phyloP scores from a whole-genome alignment of 1,140 invertebrate species.

The Drosophila leontia region DNA sequence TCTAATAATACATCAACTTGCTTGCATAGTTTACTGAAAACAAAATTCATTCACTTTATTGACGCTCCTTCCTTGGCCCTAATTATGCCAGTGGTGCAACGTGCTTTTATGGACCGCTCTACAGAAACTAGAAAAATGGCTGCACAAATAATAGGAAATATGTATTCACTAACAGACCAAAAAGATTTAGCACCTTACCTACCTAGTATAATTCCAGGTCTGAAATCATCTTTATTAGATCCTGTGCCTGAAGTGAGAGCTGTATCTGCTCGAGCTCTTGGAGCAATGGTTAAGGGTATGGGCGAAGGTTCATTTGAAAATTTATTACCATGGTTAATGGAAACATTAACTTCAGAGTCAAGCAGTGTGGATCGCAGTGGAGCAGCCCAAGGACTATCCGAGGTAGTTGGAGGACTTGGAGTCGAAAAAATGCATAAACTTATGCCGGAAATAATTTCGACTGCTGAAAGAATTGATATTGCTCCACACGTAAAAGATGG shows the following conservation, averaged over 20 bases:
- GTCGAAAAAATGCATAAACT: constrained; percentile 97
- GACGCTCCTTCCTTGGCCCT: constrained; percentile 99
- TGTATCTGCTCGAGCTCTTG: constrained; percentile 96
- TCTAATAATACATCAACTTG: constrained; percentile 97
- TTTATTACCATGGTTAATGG: constrained; percentile 98
- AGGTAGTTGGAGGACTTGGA: constrained; percentile 98
- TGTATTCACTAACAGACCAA: constrained; percentile 99
- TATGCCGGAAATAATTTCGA: constrained; percentile 99
- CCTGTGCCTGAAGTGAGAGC: constrained; percentile 98
- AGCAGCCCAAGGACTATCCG: constrained; percentile 97
- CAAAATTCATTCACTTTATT: constrained; percentile 99
- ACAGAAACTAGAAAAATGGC: constrained; percentile 99
- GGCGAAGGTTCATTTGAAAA: constrained; percentile 98
- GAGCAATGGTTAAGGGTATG: constrained; percentile 98
- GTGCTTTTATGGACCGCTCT: constrained; percentile 98
- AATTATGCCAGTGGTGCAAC: constrained; percentile 99
- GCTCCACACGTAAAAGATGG: constrained; percentile 99
- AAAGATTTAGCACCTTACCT: constrained; percentile 99
- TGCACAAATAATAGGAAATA: constrained; percentile 99
- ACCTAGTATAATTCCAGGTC: constrained; percentile 97
- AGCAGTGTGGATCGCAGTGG: constrained; percentile 98
- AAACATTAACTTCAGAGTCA: constrained; percentile 97
- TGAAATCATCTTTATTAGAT: constrained; percentile 98
- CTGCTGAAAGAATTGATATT: constrained; percentile 97
- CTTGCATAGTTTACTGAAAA: constrained; percentile 96